Evolutionary conservation across 2,113 vertebrate genomes (phyloP), one percentile per base, ranked within the genome.

Genomic region (Tragelaphus scriptus): DNA sequence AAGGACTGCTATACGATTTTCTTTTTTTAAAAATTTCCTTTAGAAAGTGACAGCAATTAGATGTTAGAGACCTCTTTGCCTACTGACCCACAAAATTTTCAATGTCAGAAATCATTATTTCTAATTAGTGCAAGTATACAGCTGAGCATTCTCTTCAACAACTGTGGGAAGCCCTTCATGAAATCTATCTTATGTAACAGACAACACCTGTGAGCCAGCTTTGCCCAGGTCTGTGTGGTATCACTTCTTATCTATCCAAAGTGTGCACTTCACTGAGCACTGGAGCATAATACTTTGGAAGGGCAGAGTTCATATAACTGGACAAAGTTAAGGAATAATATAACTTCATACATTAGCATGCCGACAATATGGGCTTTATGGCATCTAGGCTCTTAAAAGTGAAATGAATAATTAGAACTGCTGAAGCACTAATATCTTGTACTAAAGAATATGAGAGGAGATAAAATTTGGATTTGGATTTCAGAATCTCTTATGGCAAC

Each of bases 91-190:
- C 10, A 56, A 93, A 94, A 26, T 79, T 85, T 95, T 53, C 84
- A 87, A 28, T 84, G 82, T 71, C 91, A 95, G 75, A 96, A 96
- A 96, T 93, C n/a, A 96, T 94, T 94, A 77, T 65, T 96, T 86
- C 82, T 80, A 93, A 94, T 93, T 91, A 97, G 86, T 61, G 49
- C 14, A 25, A 94, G 44, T 61, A 7, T 25, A 77, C 30, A 51
- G n/a, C 21, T 7, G 36, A 80, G 19, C 6, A 79, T 80, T 92
- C 30, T 49, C 51, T 84, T 32, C n/a, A 61, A 9, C 56, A 56
- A 71, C 25, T 1, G 11, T 40, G 36, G 61, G 86, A 95, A 91
- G 44, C 15, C 7, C 12, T 58, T 61, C 26, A 53, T 71, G 61
- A 85, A 79, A 51, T 89, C 56, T 81, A 68, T 55, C 68, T 56